Evolutionary conservation across 2,113 vertebrate species (phyloP), one percentile per base, ranked within the genome.

Genomic region (Taurulus bubalis): DNA sequence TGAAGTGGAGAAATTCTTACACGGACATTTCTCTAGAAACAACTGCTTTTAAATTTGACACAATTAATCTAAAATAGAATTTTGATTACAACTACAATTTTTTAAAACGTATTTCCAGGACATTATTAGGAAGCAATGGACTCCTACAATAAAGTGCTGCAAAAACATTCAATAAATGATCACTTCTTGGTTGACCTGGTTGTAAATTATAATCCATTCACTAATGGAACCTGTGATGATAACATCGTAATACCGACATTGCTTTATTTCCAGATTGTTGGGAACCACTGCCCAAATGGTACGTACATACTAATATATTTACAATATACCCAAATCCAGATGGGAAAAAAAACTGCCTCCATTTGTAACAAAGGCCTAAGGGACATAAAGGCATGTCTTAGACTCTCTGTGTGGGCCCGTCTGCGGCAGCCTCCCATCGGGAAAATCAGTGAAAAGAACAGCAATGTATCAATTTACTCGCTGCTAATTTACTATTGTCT

Each of bases 381-480:
- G 49, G 55, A 45, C 45, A 59, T 14, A 69, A 58, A 22, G 36
- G 59, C 26, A 68, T 22, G 26, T 65, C 73, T 11, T 58, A 49
- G 45, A 47, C 59, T 22, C 45, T 59, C 56, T 40, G 69, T 18
- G 26, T 15, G 16, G 68, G 22, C 32, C 70, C 68, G 71, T 47
- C 55, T 77, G 82, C 72, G 42, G 58, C 69, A 51, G 78, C 45
- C 28, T 90, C 84, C 89, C 80, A 69, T 6, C 9, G 78, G 85
- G 77, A 83, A 79, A 83, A 75, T 62, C 82, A 64, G 64, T 69
- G 77, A 82, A 79, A 78, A 89, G 66, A 90, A 82, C 60, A 82
- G 75, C 63, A 75, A 90, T 90, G 77, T 91, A 90, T 91, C 81
- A 87, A 89, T 91, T 89, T 78, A 74, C 68, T 53, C 47, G 63